Conservation (phyloP, 1,140 invertebrate genomes). For the Apis cerana region DNA sequence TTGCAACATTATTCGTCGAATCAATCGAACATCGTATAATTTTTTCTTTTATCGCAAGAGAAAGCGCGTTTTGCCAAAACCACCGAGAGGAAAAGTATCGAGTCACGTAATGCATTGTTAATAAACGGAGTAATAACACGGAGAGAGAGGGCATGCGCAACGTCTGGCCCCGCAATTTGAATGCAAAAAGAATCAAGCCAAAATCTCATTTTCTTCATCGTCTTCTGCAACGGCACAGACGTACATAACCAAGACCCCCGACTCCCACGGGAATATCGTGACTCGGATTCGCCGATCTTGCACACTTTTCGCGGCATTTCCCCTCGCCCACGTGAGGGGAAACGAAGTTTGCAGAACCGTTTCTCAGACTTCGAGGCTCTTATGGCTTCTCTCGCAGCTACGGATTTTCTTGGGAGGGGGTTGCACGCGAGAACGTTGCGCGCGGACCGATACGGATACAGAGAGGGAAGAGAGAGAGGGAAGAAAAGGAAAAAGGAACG, state of each 20-base stretch:
- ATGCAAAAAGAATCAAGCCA: slow-evolving; percentile 43
- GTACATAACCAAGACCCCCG: slow-evolving; percentile 5
- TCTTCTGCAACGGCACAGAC: not conserved
- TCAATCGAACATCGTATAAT: too few species aligned
- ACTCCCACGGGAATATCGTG: slow-evolving; percentile 38
- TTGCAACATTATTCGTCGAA: too few species aligned
- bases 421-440: slow-evolving; percentile 16
- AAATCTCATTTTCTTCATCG: slow-evolving; percentile 33
- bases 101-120: too few species aligned
- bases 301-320: slow-evolving; percentile 46
- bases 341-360: slow-evolving; percentile 52
- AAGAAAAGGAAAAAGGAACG: not conserved
- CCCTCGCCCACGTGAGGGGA: slow-evolving; percentile 18
- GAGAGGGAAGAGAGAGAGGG: too few species aligned
- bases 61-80: too few species aligned
- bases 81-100: too few species aligned
- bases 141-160: not conserved
- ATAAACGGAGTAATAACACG: not conserved
- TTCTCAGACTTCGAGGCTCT: slow-evolving; percentile 39
- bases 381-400: slow-evolving; percentile 12
- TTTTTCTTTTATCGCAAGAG: too few species aligned
- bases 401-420: slow-evolving; percentile 27
- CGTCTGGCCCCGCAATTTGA: not conserved
- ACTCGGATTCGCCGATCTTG: slow-evolving; percentile 51
- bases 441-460: not conserved